Conservation (phyloP, 2,113 vertebrate genomes). For the Rana temporaria region DNA sequence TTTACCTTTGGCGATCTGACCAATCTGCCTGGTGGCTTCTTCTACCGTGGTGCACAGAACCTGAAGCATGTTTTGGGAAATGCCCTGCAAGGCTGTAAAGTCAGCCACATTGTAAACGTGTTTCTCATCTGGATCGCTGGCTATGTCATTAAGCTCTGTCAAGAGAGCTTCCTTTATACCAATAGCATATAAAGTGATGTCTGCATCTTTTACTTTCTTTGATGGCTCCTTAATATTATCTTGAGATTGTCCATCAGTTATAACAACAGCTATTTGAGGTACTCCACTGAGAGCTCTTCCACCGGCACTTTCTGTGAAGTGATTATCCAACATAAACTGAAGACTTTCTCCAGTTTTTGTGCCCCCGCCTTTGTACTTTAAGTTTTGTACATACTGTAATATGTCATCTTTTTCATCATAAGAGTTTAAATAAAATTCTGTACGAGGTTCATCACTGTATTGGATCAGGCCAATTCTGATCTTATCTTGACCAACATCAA, state of each 20-base stretch:
- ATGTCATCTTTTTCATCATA: slow-evolving; percentile 56
- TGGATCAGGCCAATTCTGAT: slow-evolving; percentile 64
- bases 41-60: slow-evolving; percentile 74
- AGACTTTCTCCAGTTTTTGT: slow-evolving; percentile 61
- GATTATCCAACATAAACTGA: slow-evolving; percentile 62
- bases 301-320: slow-evolving; percentile 61
- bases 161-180: slow-evolving; percentile 58
- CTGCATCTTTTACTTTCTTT: slow-evolving; percentile 49
- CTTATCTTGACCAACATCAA: slow-evolving; percentile 62
- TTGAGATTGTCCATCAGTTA: slow-evolving; percentile 61
- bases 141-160: slow-evolving; percentile 72
- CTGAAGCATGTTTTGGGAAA: slow-evolving; percentile 67
- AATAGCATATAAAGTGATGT: slow-evolving; percentile 62
- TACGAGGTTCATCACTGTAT: slow-evolving; percentile 51
- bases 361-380: slow-evolving; percentile 59
- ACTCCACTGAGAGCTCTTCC: slow-evolving; percentile 59
- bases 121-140: slow-evolving; percentile 66
- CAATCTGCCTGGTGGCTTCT: slow-evolving; percentile 60
- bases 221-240: slow-evolving; percentile 56
- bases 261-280: slow-evolving; percentile 62
- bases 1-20: slow-evolving; percentile 63
- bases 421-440: slow-evolving; percentile 62
- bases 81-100: slow-evolving; percentile 61
- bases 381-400: slow-evolving; percentile 58
- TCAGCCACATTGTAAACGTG: slow-evolving; percentile 71